These are phyloP conservation scores for Dolomedes plantarius DNA, from an alignment of 2,888 invertebrate genomes.

Conservation along the genomic window DNA sequence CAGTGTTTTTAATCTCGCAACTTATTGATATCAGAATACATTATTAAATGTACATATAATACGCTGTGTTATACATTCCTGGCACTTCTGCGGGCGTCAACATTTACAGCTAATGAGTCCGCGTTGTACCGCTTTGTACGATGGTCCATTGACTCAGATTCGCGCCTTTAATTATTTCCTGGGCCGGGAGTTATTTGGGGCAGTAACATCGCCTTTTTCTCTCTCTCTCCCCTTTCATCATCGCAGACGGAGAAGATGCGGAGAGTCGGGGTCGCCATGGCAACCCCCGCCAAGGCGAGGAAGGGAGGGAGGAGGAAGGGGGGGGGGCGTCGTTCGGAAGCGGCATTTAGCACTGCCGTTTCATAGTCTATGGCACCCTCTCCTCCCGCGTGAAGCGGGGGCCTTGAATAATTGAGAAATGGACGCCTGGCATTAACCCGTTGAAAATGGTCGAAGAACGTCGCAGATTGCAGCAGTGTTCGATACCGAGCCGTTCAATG, in stretches of 20 bases:
- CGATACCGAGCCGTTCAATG: too few relatives aligned
- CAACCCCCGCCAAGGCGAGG: slow-evolving; percentile 24
- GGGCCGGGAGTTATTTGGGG: not conserved
- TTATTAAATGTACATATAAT: not conserved
- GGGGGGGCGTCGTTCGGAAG: not conserved
- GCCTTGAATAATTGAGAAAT: not conserved
- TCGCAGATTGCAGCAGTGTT: too few relatives aligned
- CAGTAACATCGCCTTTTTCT: not conserved
- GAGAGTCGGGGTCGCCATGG: slow-evolving; percentile 16
- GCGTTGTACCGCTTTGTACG: not conserved
- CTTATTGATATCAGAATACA: too few relatives aligned
- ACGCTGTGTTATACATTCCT: not conserved
- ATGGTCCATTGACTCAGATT: not conserved
- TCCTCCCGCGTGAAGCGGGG: not conserved
- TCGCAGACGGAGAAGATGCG: slow-evolving; percentile 4
- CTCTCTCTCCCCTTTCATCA: not conserved
- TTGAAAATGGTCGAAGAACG: not conserved
- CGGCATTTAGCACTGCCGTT: not conserved
- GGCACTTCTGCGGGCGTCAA: not conserved
- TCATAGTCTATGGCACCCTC: not conserved
- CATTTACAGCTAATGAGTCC: not conserved
- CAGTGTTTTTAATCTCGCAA: too few relatives aligned
- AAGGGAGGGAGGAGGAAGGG: not conserved
- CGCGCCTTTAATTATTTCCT: slow-evolving; percentile 2
- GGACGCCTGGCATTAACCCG: not conserved